phyloP scores from a whole-genome alignment of 2,113 vertebrate genomes.

The Grantiella picta region DNA sequence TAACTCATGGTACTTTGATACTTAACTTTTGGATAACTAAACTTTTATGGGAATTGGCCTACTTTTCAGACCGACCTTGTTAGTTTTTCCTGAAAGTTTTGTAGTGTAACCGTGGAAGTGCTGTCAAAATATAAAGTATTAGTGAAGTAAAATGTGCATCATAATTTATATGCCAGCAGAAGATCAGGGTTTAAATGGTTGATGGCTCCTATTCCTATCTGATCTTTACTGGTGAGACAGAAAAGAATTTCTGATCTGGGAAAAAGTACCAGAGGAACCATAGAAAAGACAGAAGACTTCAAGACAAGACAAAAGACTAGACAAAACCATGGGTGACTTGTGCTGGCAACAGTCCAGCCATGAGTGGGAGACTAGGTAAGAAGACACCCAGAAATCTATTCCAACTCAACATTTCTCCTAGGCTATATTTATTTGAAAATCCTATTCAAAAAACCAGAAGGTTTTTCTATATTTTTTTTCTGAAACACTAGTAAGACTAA shows the following conservation, averaged over 20 bases:
- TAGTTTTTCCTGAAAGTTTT: neutral
- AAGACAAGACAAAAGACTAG: neutral
- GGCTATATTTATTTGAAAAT: neutral
- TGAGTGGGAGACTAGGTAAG: neutral
- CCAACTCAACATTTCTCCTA: neutral
- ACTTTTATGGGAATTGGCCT: constrained; percentile 1
- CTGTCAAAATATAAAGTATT: neutral
- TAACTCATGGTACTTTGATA: neutral
- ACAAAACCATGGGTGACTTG: neutral
- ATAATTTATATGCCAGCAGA: neutral
- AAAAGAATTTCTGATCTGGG: neutral
- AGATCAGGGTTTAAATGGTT: neutral
- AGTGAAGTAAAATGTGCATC: neutral
- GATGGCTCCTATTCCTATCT: neutral
- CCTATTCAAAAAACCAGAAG: no score
- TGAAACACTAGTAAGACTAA: neutral
- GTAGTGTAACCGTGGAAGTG: neutral
- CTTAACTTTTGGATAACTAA: constrained; percentile 12
- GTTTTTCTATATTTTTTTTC: neutral
- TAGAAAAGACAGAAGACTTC: neutral
- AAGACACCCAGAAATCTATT: neutral
- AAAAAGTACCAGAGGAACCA: neutral
- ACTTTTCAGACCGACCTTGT: constrained; percentile 7
- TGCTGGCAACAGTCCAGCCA: neutral
- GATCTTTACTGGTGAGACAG: neutral